phyloP scores from a whole-genome alignment of 37 sponge, comb jelly and placozoan genomes.

The Chondrilla cf. caribensis region DNA sequence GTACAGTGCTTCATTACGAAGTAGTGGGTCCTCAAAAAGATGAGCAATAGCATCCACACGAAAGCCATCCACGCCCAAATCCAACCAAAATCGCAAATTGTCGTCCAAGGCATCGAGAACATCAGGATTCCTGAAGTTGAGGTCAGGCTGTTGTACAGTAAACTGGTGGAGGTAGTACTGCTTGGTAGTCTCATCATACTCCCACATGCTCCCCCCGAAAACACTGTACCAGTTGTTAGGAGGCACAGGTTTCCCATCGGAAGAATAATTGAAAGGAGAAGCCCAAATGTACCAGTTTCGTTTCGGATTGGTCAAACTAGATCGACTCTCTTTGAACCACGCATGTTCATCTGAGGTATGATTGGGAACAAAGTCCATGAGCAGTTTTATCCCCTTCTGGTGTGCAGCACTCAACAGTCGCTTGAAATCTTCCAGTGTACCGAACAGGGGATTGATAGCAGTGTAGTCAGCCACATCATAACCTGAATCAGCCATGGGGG shows the following conservation, averaged over 20 bases:
- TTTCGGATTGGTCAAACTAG: conserved; percentile 53
- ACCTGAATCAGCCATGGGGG: conserved; percentile 76
- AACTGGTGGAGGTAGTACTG: conserved; percentile 93
- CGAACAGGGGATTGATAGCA: conserved; percentile 58
- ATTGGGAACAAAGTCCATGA: conserved; percentile 91
- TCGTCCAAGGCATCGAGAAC: conserved; percentile 64
- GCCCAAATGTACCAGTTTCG: conserved; percentile 92
- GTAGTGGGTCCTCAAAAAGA: conserved; percentile 72
- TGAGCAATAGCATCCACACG: conserved; percentile 78
- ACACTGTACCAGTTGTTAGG: conserved; percentile 88
- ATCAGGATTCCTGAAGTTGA: conserved; percentile 76
- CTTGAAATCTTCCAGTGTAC: conserved; percentile 65
- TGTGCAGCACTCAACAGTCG: conserved; percentile 51
- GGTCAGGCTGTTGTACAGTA: conserved; percentile 71
- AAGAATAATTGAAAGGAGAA: conserved; percentile 58
- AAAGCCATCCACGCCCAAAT: conserved; percentile 87
- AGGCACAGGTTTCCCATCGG: conserved; percentile 59
- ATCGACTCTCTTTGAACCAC: conserved; percentile 81
- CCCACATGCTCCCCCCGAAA: conserved; percentile 85
- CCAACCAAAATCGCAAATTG: conserved; percentile 78
- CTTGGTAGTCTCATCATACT: conserved; percentile 40
- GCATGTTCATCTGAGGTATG: conserved; percentile 84
- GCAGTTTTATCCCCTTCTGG: conserved; percentile 43
- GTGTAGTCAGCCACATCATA: conserved; percentile 83
- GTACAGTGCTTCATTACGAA: conserved; percentile 51